These are phyloP conservation scores for Caracal caracal DNA, from an alignment of 2,113 vertebrate genomes.

Conservation along the genomic window DNA sequence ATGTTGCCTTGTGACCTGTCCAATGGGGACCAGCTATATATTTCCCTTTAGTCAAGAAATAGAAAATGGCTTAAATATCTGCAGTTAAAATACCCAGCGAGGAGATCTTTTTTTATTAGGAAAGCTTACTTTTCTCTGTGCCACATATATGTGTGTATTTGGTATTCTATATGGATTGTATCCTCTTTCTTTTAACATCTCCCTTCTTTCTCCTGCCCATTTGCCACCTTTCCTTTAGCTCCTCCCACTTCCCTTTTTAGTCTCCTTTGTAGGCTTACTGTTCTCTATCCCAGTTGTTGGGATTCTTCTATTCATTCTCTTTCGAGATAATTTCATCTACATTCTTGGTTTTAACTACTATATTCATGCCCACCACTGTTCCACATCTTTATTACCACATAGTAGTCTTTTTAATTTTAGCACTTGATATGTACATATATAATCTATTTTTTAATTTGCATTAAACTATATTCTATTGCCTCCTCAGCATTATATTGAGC, in stretches of 20 bases:
- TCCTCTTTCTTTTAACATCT: background rate
- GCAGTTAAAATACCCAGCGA: background rate
- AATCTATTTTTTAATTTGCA: background rate
- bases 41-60: conserved; percentile 32
- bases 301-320: conserved; percentile 3
- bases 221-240: background rate
- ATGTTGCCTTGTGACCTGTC: background rate
- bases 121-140: background rate
- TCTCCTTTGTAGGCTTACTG: background rate
- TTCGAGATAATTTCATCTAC: background rate
- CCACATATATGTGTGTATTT: background rate
- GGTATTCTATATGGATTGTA: background rate
- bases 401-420: conserved; percentile 5
- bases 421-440: background rate
- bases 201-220: background rate
- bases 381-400: background rate
- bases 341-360: background rate
- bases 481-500: background rate
- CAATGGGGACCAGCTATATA: background rate
- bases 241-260: background rate
- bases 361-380: background rate
- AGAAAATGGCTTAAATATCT: conserved; percentile 24
- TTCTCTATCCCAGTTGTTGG: background rate
- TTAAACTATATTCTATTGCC: background rate
- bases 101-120: background rate